phyloP scores from a whole-genome alignment of 2,113 vertebrate species.

The Ceratotherium simum region DNA sequence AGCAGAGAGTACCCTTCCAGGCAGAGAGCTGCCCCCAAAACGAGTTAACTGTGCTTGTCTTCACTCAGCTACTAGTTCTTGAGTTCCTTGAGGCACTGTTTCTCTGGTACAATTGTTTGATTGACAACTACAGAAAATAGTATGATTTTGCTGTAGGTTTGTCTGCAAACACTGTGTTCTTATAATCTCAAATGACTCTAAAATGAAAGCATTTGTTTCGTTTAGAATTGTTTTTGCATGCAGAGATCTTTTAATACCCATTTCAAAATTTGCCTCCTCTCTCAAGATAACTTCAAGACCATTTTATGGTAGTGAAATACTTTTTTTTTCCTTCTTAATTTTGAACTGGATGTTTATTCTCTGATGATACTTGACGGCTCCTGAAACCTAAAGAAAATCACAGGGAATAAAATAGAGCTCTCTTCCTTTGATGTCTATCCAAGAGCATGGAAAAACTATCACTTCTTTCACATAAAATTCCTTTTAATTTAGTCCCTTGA shows the following conservation, averaged over 20 bases:
- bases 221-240: not conserved
- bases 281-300: not conserved
- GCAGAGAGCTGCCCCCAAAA: not conserved
- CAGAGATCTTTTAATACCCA: not conserved
- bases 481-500: conserved; percentile 29
- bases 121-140: not conserved
- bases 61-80: not conserved
- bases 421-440: conserved; percentile 53
- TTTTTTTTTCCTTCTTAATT: not conserved
- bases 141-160: not conserved
- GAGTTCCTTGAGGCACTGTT: not conserved
- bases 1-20: not conserved
- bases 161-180: not conserved
- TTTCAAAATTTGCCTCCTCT: not conserved
- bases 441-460: not conserved
- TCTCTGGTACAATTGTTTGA: not conserved
- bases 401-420: conserved; percentile 1
- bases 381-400: conserved; percentile 47
- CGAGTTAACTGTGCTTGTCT: not conserved
- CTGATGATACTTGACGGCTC: conserved; percentile 15
- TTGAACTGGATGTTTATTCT: conserved; percentile 46
- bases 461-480: conserved; percentile 42
- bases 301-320: not conserved
- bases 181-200: not conserved
- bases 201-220: conserved; percentile 2